These are phyloP conservation scores for Monomorium pharaonis DNA, from an alignment of 1,140 invertebrate species.

Conservation along the genomic window DNA sequence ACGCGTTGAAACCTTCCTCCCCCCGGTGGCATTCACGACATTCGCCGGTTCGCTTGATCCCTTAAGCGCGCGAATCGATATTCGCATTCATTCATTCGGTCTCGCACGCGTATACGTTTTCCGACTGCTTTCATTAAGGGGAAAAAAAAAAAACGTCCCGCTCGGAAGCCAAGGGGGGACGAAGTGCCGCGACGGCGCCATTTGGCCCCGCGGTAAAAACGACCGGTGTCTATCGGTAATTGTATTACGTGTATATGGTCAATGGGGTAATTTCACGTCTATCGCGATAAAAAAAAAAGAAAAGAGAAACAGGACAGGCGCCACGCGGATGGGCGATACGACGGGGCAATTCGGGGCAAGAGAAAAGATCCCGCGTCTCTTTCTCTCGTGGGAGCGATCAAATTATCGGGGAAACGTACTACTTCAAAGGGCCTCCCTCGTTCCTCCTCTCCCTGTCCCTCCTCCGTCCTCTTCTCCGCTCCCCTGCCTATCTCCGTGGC, in stretches of 20 bases:
- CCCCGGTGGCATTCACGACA: neutral
- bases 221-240: conserved; percentile 23
- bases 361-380: conserved; percentile 26
- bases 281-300: neutral
- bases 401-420: conserved; percentile 51
- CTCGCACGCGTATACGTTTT: neutral
- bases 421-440: conserved; percentile 27
- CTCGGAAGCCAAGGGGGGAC: too few species aligned
- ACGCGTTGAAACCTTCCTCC: too few species aligned
- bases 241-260: conserved; percentile 37
- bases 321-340: neutral
- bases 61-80: neutral
- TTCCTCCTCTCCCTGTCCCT: neutral
- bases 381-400: conserved; percentile 31
- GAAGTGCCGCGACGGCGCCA: too few species aligned
- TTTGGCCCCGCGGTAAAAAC: neutral
- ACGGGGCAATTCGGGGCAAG: neutral
- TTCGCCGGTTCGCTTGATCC: neutral
- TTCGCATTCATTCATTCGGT: neutral
- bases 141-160: too few species aligned
- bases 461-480: too few species aligned
- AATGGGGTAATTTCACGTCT: conserved; percentile 6
- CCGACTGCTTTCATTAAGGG: neutral
- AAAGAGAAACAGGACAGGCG: neutral
- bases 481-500: neutral